phyloP scores from a whole-genome alignment of 2,888 invertebrate species.

The Ormia ochracea region DNA sequence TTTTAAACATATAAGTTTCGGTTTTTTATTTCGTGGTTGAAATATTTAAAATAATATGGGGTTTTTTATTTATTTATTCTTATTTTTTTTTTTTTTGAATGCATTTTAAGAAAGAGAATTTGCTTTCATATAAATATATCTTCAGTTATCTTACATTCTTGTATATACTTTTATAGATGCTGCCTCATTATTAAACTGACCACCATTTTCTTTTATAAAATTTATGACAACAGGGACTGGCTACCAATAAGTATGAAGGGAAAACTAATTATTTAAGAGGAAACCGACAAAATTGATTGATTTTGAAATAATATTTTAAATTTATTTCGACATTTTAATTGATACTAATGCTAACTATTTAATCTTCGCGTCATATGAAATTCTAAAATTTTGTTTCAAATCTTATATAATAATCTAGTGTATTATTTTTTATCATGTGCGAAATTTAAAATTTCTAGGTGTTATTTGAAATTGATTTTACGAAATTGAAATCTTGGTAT shows the following conservation, averaged over 20 bases:
- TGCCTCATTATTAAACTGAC: constrained; percentile 6
- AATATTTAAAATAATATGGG: constrained; percentile 55
- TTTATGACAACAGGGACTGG: constrained; percentile 4
- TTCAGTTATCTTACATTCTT: constrained; percentile 4
- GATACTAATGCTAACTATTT: too few relatives aligned
- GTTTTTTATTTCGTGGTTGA: constrained; percentile 52
- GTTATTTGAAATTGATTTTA: too few relatives aligned
- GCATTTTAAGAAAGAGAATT: constrained; percentile 37
- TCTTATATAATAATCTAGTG: too few relatives aligned
- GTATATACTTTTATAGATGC: not conserved
- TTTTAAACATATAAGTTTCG: constrained; percentile 56
- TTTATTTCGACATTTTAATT: too few relatives aligned
- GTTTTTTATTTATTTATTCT: constrained; percentile 35
- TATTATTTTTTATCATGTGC: too few relatives aligned
- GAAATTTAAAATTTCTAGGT: too few relatives aligned
- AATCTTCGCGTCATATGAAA: too few relatives aligned
- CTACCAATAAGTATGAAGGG: not conserved
- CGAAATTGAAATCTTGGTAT: too few relatives aligned
- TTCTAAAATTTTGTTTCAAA: too few relatives aligned
- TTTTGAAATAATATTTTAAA: too few relatives aligned
- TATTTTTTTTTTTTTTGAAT: constrained; percentile 42
- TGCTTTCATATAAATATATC: constrained; percentile 20
- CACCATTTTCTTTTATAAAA: constrained; percentile 25
- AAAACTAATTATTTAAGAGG: not conserved
- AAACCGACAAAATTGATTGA: not conserved